phyloP scores from a whole-genome alignment of 2,888 invertebrate genomes.

The Conchocele bisecta region DNA sequence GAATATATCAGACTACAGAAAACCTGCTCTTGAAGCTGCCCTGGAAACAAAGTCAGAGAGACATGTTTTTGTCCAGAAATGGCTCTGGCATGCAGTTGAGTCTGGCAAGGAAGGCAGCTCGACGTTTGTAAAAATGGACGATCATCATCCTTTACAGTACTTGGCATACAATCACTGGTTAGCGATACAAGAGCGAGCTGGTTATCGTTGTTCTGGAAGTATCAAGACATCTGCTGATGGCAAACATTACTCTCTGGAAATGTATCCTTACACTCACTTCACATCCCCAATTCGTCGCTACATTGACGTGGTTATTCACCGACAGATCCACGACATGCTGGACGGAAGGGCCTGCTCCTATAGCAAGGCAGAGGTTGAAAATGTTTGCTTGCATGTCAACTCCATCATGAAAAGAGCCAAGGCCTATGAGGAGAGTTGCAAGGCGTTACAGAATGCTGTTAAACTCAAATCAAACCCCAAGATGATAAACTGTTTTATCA shows the following conservation, averaged over 20 bases:
- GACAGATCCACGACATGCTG: constrained; percentile 59
- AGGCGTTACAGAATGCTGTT: constrained; percentile 47
- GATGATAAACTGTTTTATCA: constrained; percentile 52
- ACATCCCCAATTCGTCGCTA: constrained; percentile 63
- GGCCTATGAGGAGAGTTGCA: constrained; percentile 56
- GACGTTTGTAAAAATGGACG: constrained; percentile 47
- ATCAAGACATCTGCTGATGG: constrained; percentile 17
- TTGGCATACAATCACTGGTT: constrained; percentile 59
- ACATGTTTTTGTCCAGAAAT: too few species aligned
- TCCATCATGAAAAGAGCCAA: constrained; percentile 56
- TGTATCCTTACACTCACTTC: constrained; percentile 60
- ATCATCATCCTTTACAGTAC: constrained; percentile 49
- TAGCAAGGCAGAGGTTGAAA: constrained; percentile 50
- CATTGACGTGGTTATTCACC: constrained; percentile 55
- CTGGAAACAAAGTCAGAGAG: background rate
- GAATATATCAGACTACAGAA: background rate
- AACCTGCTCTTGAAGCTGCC: background rate
- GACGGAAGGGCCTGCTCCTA: constrained; percentile 50
- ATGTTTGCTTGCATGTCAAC: constrained; percentile 58
- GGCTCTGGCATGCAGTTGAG: too few species aligned
- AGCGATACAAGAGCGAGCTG: constrained; percentile 55
- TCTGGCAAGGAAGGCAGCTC: background rate
- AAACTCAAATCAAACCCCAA: constrained; percentile 47
- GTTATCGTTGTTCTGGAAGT: constrained; percentile 45
- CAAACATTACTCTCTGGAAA: constrained; percentile 60